Evolutionary conservation across 1,140 invertebrate genomes (phyloP).

Genomic region (Macrocentrus cingulum): DNA sequence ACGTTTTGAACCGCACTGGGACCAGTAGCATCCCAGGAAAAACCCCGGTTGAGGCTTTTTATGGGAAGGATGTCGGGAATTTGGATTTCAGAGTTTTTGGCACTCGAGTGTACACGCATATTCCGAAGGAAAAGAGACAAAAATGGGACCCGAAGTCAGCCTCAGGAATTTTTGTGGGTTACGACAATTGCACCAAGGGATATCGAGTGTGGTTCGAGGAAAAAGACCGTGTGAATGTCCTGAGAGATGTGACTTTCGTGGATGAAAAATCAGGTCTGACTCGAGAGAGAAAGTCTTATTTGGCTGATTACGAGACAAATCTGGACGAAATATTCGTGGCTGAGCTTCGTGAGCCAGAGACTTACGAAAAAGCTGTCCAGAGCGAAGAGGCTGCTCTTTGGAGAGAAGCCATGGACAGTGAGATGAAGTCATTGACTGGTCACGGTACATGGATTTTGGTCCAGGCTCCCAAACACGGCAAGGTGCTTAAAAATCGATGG

Average conservation of each 20-base stretch:
- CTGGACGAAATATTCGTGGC: too few relatives aligned
- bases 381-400: not conserved
- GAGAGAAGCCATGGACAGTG: conserved; percentile 21
- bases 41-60: conserved; percentile 25
- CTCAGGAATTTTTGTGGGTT: conserved; percentile 1
- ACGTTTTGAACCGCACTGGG: conserved; percentile 25
- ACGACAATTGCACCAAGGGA: not conserved
- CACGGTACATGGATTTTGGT: conserved; percentile 26
- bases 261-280: not conserved
- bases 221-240: not conserved
- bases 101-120: conserved; percentile 34
- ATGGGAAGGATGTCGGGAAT: conserved; percentile 30
- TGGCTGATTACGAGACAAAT: too few relatives aligned
- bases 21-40: conserved; percentile 6
- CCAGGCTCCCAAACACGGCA: conserved; percentile 8
- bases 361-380: conserved; percentile 27
- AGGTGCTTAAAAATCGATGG: conserved; percentile 37
- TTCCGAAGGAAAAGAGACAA: conserved; percentile 37
- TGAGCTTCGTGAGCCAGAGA: too few relatives aligned
- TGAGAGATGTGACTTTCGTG: not conserved
- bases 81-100: conserved; percentile 40
- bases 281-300: too few relatives aligned
- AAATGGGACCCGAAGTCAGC: conserved; percentile 36
- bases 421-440: conserved; percentile 19
- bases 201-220: conserved; percentile 2